Evolutionary conservation across 2,888 invertebrate genomes (phyloP).

Genomic region (Ommatoiulus sabulosus): DNA sequence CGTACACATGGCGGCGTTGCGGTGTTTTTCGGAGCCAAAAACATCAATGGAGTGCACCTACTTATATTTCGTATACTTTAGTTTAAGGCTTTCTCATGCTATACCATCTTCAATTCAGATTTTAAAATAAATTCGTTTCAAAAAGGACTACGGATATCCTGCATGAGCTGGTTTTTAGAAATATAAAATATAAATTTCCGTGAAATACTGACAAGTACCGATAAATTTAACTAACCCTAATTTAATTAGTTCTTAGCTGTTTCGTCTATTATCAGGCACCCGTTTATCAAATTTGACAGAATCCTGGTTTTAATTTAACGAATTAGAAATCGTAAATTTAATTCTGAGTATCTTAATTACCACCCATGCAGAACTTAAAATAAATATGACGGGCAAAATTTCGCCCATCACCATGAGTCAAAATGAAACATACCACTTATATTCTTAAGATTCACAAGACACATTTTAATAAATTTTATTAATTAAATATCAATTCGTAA

Average conservation of each 20-base stretch:
- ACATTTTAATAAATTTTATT: background rate
- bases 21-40: too few relatives aligned
- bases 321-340: background rate
- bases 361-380: background rate
- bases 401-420: background rate
- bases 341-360: background rate
- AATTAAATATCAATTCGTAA: background rate
- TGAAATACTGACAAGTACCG: background rate
- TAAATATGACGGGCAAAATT: background rate
- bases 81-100: background rate
- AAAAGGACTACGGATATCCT: background rate
- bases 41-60: too few relatives aligned
- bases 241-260: background rate
- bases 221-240: background rate
- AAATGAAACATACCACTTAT: background rate
- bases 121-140: background rate
- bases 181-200: background rate
- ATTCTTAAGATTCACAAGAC: background rate
- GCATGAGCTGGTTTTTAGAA: background rate
- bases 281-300: slow-evolving; percentile 6
- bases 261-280: background rate
- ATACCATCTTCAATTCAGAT: background rate
- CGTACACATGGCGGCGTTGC: too few relatives aligned
- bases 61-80: too few relatives aligned
- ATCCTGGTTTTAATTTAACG: background rate